Percentiles rank a stretch among this genome's conserved stretches.
These are phyloP conservation scores for Sakesphorus luctuosus DNA, from an alignment of 2,113 vertebrate genomes.

Conservation along the genomic window DNA sequence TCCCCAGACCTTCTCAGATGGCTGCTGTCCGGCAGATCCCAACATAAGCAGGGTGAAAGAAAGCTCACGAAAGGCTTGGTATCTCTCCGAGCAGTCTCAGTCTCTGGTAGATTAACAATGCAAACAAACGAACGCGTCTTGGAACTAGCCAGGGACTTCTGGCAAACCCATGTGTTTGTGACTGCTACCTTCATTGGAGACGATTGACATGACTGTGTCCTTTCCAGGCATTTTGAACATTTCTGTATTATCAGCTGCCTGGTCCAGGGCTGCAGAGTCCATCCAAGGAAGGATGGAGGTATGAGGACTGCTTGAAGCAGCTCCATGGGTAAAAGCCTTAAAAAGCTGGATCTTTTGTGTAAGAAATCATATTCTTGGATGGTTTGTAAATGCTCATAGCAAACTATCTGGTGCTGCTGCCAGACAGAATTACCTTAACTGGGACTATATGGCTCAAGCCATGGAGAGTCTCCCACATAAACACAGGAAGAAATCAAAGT, in stretches of 20 bases:
- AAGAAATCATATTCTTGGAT: slow-evolving; percentile 35
- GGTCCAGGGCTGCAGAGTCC: neutral
- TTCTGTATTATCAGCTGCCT: slow-evolving; percentile 48
- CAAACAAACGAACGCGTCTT: slow-evolving; percentile 41
- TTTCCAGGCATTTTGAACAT: slow-evolving; percentile 54
- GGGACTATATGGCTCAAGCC: neutral
- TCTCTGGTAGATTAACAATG: slow-evolving; percentile 59
- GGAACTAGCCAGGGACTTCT: slow-evolving; percentile 30
- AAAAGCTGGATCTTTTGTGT: slow-evolving; percentile 10
- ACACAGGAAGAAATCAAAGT: neutral
- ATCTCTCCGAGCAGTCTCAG: slow-evolving; percentile 22
- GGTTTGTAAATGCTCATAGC: neutral
- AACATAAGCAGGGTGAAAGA: slow-evolving; percentile 20
- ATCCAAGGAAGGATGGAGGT: slow-evolving; percentile 16
- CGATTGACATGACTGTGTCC: slow-evolving; percentile 32
- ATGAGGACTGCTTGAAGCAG: slow-evolving; percentile 1
- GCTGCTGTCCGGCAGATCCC: slow-evolving; percentile 31
- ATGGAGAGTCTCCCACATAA: slow-evolving; percentile 31
- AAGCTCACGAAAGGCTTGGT: slow-evolving; percentile 20
- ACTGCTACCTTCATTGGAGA: slow-evolving; percentile 47
- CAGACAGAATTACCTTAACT: slow-evolving; percentile 59
- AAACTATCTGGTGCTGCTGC: slow-evolving; percentile 25
- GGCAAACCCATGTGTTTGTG: slow-evolving; percentile 55
- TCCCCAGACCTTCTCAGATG: slow-evolving; percentile 33
- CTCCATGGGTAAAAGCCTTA: neutral